phyloP scores from a whole-genome alignment of 2,113 vertebrate genomes.

The Hiodon tergisus region DNA sequence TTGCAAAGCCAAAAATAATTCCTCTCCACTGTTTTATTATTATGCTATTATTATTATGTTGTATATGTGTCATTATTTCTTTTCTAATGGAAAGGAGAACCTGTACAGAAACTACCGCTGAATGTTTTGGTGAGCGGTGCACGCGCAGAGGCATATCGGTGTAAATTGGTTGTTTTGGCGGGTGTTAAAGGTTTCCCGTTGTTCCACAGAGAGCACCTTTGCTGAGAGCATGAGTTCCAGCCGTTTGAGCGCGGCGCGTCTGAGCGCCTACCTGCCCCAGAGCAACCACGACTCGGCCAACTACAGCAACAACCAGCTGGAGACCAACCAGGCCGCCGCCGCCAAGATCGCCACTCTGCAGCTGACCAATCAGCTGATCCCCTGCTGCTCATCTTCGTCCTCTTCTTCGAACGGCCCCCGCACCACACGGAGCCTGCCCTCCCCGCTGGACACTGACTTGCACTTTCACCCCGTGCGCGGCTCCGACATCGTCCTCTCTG shows the following conservation, averaged over 20 bases:
- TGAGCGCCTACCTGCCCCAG: conserved; percentile 89
- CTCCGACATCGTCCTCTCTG: conserved; percentile 82
- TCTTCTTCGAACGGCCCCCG: conserved; percentile 51
- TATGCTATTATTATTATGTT: no score
- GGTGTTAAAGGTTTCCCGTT: background rate
- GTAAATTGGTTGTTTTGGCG: no score
- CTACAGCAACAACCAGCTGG: conserved; percentile 95
- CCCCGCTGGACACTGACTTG: conserved; percentile 81
- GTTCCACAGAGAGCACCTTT: conserved; percentile 80
- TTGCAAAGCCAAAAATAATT: no score
- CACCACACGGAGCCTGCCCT: conserved; percentile 55
- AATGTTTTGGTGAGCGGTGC: no score
- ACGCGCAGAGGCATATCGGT: no score
- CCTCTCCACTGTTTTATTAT: no score
- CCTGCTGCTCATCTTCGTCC: conserved; percentile 68
- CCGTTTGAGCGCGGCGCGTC: conserved; percentile 78
- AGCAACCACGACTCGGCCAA: conserved; percentile 95
- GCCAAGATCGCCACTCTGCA: conserved; percentile 90
- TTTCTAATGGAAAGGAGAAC: no score
- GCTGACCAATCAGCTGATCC: conserved; percentile 74
- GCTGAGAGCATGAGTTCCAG: conserved; percentile 85
- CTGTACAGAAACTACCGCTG: no score
- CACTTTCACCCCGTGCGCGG: conserved; percentile 87
- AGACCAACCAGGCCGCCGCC: conserved; percentile 86
- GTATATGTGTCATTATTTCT: no score